Base-by-base conservation (phyloP, 1,140 invertebrate species). In the Oncopodura yosiiana region DNA sequence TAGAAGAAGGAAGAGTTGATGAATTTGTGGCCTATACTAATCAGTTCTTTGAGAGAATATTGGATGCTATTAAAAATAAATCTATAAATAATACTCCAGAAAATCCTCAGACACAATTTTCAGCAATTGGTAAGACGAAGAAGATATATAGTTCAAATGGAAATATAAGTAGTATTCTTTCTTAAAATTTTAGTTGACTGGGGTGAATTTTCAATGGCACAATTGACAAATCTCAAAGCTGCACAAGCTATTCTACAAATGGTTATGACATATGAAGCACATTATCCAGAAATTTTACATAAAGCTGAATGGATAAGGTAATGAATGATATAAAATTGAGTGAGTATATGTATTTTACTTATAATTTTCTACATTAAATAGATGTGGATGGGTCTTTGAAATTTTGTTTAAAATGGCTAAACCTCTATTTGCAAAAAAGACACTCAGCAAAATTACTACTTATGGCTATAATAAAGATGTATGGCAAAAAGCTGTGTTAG, bases 141-240 rank as follows among this genome's bases (percentile, higher is more conserved):
- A n/a, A n/a, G n/a, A n/a, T n/a, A n/a, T n/a, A n/a, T n/a, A n/a
- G n/a, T n/a, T n/a, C n/a, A n/a, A n/a, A n/a, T n/a, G n/a, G n/a
- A n/a, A n/a, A n/a, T n/a, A n/a, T n/a, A n/a, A n/a, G n/a, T n/a
- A n/a, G n/a, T n/a, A n/a, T n/a, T n/a, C n/a, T n/a, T n/a, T n/a
- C n/a, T n/a, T n/a, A n/a, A n/a, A n/a, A n/a, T 49, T 2, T 1
- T 49, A 3, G 46, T 19, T 1, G 46, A 49, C 21, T 49, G 46
- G 46, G 46, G 27, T 0, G 46, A 34, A 26, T 49, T 49, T 26
- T 49, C 46, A 11, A 37, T 49, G 14, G 11, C 11, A 3, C 46
- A 49, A 18, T 14, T 49, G 3, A 30, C 34, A 2, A 49, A 49
- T 37, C 23, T 49, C 4, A 49, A 49, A 49, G 46, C 46, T 49